Conservation (phyloP, 2,797 vertebrate genomes). For the Vultur gryphus region DNA sequence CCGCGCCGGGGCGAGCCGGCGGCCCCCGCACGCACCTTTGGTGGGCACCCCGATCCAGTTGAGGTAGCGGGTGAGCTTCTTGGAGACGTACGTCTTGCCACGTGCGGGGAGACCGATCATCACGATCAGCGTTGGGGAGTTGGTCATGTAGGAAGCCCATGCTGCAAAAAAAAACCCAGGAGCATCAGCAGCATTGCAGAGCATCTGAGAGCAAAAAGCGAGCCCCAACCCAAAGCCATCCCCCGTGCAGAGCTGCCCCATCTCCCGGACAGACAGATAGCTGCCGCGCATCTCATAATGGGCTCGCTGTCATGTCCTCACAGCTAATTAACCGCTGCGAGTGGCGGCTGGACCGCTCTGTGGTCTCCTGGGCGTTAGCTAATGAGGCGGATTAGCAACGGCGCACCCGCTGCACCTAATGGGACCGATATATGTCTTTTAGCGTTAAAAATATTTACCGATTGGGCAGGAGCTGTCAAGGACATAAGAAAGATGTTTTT, state of each 20-base stretch:
- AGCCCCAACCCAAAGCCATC: background rate
- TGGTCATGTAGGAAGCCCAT: conserved; percentile 97
- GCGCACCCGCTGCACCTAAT: background rate
- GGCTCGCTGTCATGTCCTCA: background rate
- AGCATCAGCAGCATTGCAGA: too few species aligned
- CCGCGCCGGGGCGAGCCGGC: rapidly evolving
- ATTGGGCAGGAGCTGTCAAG: background rate
- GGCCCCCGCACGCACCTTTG: conserved; percentile 78
- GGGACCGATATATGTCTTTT: background rate
- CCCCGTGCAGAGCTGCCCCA: background rate
- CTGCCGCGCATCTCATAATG: background rate
- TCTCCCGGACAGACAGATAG: background rate
- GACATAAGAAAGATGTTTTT: background rate
- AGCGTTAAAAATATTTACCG: background rate
- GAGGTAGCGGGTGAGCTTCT: conserved; percentile 96
- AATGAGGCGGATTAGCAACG: background rate
- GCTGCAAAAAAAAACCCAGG: conserved; percentile 65
- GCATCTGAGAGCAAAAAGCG: background rate
- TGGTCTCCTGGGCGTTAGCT: background rate
- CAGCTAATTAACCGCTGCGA: background rate
- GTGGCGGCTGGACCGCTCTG: background rate
- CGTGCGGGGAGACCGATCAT: conserved; percentile 95
- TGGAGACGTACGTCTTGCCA: conserved; percentile 96
- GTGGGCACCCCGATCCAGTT: conserved; percentile 98
- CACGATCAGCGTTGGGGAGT: conserved; percentile 92